Conservation (phyloP, 2,888 invertebrate genomes). For the Gortyna flavago region DNA sequence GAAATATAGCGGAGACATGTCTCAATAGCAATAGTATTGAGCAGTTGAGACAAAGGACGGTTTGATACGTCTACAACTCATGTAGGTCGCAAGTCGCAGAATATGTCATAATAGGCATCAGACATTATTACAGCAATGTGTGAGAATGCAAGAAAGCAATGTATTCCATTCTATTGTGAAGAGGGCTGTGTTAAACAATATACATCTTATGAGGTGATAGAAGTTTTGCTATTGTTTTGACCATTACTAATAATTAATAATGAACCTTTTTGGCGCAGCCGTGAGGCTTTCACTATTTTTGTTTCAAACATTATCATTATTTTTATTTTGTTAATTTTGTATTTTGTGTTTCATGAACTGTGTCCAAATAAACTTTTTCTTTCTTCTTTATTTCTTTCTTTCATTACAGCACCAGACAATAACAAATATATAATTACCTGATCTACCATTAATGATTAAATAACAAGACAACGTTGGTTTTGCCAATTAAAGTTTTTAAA, state of each 20-base stretch:
- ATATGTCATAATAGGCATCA: constrained; percentile 31
- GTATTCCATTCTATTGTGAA: constrained; percentile 1
- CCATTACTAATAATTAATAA: too few relatives aligned
- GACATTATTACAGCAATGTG: constrained; percentile 20
- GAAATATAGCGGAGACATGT: constrained; percentile 34
- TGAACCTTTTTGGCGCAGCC: too few relatives aligned
- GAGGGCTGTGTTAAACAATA: background rate
- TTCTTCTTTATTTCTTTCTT: too few relatives aligned
- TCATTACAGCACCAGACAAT: background rate
- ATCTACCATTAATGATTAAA: background rate
- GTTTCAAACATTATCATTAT: too few relatives aligned
- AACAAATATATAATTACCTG: too few relatives aligned
- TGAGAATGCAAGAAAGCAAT: too few relatives aligned
- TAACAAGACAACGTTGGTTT: background rate
- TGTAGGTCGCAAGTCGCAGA: constrained; percentile 51
- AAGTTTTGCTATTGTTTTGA: background rate
- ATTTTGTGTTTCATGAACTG: too few relatives aligned
- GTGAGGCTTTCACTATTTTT: too few relatives aligned
- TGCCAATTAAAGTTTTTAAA: background rate
- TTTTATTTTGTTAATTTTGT: too few relatives aligned
- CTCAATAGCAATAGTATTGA: constrained; percentile 38
- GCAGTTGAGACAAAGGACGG: constrained; percentile 49
- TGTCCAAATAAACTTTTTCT: too few relatives aligned
- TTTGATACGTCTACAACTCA: constrained; percentile 50
- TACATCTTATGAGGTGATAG: background rate